Conservation (phyloP, 2,797 vertebrate genomes). For the Brachyalestes nurse region DNA sequence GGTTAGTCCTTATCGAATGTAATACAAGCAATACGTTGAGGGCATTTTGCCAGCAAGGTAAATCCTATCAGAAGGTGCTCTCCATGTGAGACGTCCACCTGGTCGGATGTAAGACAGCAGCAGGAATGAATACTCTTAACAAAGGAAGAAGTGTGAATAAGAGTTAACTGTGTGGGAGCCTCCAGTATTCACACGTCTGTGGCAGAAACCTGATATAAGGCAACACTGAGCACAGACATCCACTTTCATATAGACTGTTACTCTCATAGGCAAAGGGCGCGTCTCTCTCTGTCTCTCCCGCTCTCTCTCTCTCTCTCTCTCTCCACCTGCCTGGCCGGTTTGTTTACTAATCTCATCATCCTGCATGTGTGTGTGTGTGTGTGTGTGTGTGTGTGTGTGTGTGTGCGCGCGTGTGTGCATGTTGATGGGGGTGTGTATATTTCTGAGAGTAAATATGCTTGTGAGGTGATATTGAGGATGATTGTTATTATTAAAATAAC, state of each 20-base stretch:
- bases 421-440: too few relatives aligned
- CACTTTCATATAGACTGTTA: neutral
- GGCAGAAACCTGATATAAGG: neutral
- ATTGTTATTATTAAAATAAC: too few relatives aligned
- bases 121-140: too few relatives aligned
- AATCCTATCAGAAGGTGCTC: too few relatives aligned
- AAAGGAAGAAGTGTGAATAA: neutral
- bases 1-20: slow-evolving; percentile 38
- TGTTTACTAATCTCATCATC: neutral
- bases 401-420: too few relatives aligned
- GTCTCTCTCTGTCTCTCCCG: neutral
- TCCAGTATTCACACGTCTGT: neutral
- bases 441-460: too few relatives aligned
- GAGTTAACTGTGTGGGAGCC: neutral
- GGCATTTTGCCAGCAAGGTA: slow-evolving; percentile 62
- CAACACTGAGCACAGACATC: neutral
- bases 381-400: too few relatives aligned
- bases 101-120: neutral
- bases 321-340: slow-evolving; percentile 10
- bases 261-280: neutral
- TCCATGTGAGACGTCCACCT: too few relatives aligned
- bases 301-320: neutral
- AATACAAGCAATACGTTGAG: neutral
- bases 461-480: too few relatives aligned
- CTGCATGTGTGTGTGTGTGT: too few relatives aligned